Evolutionary conservation across 2,888 invertebrate genomes (phyloP), one percentile per base, ranked within the genome.

Genomic region (Alitta virens): DNA sequence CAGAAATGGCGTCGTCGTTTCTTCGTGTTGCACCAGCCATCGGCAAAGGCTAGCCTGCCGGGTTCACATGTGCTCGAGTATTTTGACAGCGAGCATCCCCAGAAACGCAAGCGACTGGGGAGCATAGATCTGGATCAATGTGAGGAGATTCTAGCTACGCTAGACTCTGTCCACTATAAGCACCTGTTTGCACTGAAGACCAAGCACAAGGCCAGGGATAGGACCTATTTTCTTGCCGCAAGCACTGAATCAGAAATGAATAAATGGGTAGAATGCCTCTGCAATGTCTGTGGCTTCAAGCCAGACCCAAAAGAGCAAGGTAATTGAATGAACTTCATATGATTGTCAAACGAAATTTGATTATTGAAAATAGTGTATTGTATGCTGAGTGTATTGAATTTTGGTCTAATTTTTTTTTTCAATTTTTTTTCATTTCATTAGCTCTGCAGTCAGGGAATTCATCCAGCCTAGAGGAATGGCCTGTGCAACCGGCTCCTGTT

Each of bases 1-100:
- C 83, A 97, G 96, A 90, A 93, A 86, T 96, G 96, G 96, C 89
- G 94, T 82, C 88, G 90, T 80, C 87, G 96, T 75, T 97, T 93
- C 92, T 97, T 96, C 84, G 90, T 92, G 71, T 86, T 97, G 74
- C 73, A 72, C 67, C 89, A 91, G 71, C 91, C 93, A 80, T 56
- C 59, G n/a, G 66, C 68, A 3, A 23, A 62, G 3, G 42, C 58
- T 18, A 67, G 64, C 42, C 63, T 94, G 76, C 96, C 96, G 59
- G 93, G 92, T 62, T 58, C 65, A 9, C 96, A 91, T 85, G 89
- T 92, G 78, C 86, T 96, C 74, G 94, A 93, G 81, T 97, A 97
- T 83, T 96, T 91, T 83, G 91, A 92, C 43, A 94, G 95, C 68
- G 74, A 50, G 23, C 49, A 27, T 18, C 33, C 49, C 33, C 50